Conservation (phyloP, 2,113 vertebrate species). For the Cyprinodon tularosa region DNA sequence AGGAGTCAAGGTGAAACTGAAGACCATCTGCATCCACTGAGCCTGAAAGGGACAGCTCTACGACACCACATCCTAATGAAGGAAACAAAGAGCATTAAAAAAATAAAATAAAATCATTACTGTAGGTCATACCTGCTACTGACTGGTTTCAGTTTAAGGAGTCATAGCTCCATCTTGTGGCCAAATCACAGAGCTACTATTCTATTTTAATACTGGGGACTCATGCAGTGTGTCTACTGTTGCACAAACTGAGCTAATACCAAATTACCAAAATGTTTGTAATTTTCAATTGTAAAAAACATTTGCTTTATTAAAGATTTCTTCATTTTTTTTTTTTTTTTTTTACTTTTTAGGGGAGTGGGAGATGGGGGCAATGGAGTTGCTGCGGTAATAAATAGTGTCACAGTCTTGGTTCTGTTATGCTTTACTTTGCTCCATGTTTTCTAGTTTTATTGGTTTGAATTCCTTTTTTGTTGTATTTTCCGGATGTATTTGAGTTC, state of each 20-base stretch:
- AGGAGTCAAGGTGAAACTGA: neutral
- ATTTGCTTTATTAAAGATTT: too few species aligned
- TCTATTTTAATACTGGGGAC: neutral
- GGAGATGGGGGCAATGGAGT: too few species aligned
- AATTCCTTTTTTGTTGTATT: too few species aligned
- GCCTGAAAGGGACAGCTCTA: neutral
- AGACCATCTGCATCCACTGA: neutral
- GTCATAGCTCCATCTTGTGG: slow-evolving; percentile 68
- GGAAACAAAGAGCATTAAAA: slow-evolving; percentile 20
- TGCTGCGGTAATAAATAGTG: too few species aligned
- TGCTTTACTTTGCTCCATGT: too few species aligned
- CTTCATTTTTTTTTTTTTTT: too few species aligned
- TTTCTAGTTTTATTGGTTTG: too few species aligned
- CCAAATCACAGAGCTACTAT: slow-evolving; percentile 1
- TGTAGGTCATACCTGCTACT: slow-evolving; percentile 4
- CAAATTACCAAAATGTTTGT: too few species aligned
- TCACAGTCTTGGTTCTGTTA: too few species aligned
- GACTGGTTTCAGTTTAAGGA: slow-evolving; percentile 30
- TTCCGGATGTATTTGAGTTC: too few species aligned
- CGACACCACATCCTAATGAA: neutral
- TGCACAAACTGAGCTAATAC: neutral
- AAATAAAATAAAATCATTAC: neutral
- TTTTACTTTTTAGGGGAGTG: too few species aligned
- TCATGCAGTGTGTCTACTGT: neutral
- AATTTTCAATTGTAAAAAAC: too few species aligned